phyloP scores from a whole-genome alignment of 1,140 invertebrate genomes.

The Heliconius himera region DNA sequence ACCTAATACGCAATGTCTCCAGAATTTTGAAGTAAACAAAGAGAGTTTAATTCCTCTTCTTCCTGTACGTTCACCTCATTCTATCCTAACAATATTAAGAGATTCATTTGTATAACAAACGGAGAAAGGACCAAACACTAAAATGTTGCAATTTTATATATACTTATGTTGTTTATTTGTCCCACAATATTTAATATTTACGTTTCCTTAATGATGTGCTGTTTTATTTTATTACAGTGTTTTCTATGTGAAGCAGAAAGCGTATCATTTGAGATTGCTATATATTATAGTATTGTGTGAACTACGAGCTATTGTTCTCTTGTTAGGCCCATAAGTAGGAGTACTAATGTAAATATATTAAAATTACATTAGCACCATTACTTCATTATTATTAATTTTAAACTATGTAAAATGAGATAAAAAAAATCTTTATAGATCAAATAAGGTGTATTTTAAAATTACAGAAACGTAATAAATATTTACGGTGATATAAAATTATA shows the following conservation, averaged over 20 bases:
- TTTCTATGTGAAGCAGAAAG: constrained; percentile 31
- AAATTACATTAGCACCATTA: too few relatives aligned
- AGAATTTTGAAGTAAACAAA: not conserved
- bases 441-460: too few relatives aligned
- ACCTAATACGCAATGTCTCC: too few relatives aligned
- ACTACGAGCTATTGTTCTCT: not conserved
- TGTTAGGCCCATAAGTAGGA: not conserved
- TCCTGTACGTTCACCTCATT: not conserved
- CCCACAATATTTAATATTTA: not conserved
- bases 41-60: not conserved
- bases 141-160: not conserved
- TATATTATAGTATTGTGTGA: constrained; percentile 20
- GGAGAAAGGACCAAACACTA: not conserved
- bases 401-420: too few relatives aligned
- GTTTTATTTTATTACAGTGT: not conserved
- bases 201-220: not conserved
- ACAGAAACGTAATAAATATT: too few relatives aligned
- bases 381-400: too few relatives aligned
- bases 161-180: not conserved
- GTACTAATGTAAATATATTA: not conserved
- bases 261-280: constrained; percentile 32
- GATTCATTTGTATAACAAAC: not conserved
- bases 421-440: too few relatives aligned
- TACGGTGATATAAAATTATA: too few relatives aligned
- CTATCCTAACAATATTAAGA: too few relatives aligned